Conservation (phyloP, 2,797 vertebrate species). For the Ficedula albicollis region DNA sequence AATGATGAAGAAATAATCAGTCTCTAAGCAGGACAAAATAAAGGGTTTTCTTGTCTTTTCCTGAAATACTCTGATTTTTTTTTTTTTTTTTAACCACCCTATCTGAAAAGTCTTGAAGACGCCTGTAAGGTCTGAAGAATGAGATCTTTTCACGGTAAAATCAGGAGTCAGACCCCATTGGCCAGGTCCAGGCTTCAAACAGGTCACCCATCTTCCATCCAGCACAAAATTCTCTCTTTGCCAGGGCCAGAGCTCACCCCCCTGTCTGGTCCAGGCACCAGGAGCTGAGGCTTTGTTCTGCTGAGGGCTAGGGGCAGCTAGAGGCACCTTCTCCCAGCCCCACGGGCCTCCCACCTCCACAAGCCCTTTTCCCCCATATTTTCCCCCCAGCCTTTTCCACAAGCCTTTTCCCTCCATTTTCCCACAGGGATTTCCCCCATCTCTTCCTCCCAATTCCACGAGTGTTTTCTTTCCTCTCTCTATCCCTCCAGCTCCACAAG, state of each 20-base stretch:
- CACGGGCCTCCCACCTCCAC: not conserved
- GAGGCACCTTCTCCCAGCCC: fast-evolving
- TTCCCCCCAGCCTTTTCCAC: not conserved
- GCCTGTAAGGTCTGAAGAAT: not conserved
- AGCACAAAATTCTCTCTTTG: not conserved
- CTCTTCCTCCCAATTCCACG: not conserved
- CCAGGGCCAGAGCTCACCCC: fast-evolving
- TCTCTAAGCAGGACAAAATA: not conserved
- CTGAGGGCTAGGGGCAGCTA: fast-evolving
- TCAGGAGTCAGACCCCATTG: not conserved
- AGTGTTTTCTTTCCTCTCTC: fast-evolving
- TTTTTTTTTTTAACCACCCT: not conserved
- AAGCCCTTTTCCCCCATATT: too few species aligned
- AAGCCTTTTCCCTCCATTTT: fast-evolving
- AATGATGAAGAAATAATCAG: not conserved
- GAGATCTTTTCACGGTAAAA: not conserved
- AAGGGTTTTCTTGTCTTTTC: not conserved
- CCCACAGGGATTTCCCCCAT: too few species aligned
- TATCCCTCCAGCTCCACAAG: not conserved
- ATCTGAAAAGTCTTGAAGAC: not conserved
- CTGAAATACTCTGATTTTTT: not conserved
- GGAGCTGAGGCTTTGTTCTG: not conserved
- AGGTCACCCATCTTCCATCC: not conserved
- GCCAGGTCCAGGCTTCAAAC: not conserved
- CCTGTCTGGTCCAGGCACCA: fast-evolving